These are phyloP conservation scores for Xiphophorus hellerii DNA, from an alignment of 2,113 vertebrate species.

Conservation along the genomic window DNA sequence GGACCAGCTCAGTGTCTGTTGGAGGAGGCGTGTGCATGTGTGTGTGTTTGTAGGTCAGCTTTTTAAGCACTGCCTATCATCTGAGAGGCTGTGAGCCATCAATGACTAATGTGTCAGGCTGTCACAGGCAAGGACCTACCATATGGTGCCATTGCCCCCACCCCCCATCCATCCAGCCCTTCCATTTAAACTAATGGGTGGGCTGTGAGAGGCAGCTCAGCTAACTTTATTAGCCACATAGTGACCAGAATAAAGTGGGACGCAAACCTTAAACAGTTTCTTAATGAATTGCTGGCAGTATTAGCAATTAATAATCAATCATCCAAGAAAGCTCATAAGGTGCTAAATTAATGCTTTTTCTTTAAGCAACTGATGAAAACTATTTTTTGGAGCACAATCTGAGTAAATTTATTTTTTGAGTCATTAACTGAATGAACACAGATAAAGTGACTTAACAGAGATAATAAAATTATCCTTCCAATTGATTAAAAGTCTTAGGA, in stretches of 20 bases:
- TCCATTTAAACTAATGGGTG: constrained; percentile 62
- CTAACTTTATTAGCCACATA: constrained; percentile 45
- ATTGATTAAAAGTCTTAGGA: constrained; percentile 30
- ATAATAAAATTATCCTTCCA: constrained; percentile 8
- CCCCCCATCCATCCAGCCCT: constrained; percentile 11
- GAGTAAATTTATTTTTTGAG: constrained; percentile 13
- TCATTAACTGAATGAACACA: constrained; percentile 16
- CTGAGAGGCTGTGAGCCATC: constrained; percentile 72
- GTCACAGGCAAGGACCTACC: constrained; percentile 75
- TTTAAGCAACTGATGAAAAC: neutral
- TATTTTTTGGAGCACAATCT: constrained; percentile 5
- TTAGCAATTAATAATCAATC: constrained; percentile 23
- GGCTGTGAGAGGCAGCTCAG: constrained; percentile 52
- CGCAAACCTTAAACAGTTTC: constrained; percentile 22
- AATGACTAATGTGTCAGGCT: constrained; percentile 80
- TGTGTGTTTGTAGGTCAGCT: constrained; percentile 66
- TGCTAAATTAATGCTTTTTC: neutral
- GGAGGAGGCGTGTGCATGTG: constrained; percentile 29
- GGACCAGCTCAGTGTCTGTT: constrained; percentile 58
- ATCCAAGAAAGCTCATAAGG: constrained; percentile 6
- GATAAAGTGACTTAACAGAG: constrained; percentile 14
- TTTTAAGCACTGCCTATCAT: constrained; percentile 74
- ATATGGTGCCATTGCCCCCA: constrained; percentile 62
- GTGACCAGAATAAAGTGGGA: constrained; percentile 17
- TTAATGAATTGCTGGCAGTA: neutral